phyloP scores from a whole-genome alignment of 2,113 vertebrate species.

The Sapajus apella region DNA sequence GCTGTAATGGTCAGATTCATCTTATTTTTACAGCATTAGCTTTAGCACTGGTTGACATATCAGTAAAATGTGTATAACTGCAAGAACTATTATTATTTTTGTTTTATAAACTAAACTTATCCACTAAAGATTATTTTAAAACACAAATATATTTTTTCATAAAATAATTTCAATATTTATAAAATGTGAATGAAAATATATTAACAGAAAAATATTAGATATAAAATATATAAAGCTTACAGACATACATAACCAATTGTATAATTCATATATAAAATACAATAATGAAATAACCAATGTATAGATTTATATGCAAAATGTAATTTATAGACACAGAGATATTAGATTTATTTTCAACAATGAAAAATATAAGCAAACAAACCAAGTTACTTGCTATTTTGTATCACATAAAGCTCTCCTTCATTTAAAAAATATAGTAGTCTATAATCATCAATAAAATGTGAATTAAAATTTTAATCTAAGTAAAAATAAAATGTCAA shows the following conservation, averaged over 20 bases:
- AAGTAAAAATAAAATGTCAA: constrained; percentile 28
- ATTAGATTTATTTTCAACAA: constrained; percentile 30
- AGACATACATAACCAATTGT: neutral
- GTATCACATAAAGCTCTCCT: neutral
- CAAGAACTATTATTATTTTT: constrained; percentile 67
- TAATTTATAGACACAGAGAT: neutral
- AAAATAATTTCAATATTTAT: constrained; percentile 17
- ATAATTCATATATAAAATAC: neutral
- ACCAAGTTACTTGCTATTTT: neutral
- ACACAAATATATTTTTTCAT: neutral
- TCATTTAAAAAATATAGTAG: constrained; percentile 21
- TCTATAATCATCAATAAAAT: neutral
- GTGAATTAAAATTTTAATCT: neutral
- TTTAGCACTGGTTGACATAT: constrained; percentile 78
- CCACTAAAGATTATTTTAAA: neutral
- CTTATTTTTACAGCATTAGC: constrained; percentile 83
- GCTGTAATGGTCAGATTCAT: constrained; percentile 79
- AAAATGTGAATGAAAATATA: constrained; percentile 36
- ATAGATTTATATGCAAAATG: neutral
- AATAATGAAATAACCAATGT: neutral
- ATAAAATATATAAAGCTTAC: neutral
- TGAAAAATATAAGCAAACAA: neutral
- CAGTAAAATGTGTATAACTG: constrained; percentile 70
- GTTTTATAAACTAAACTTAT: constrained; percentile 76
- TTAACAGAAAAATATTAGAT: neutral